Evolutionary conservation across 2,797 vertebrate genomes (phyloP).

Genomic region (Crenuchus spilurus): DNA sequence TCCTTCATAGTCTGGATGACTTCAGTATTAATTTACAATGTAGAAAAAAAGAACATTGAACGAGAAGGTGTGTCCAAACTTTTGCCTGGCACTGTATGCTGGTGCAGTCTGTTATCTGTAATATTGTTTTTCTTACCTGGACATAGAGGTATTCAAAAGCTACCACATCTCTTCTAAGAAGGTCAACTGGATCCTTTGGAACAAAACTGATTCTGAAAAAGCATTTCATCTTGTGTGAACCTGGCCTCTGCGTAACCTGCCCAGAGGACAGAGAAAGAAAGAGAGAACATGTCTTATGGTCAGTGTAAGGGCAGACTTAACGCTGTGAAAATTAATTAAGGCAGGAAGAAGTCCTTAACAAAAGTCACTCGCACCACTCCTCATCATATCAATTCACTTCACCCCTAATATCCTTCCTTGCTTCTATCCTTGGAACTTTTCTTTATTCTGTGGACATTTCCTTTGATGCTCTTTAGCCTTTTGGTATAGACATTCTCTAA

Average conservation of each 20-base stretch:
- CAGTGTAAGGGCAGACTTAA: neutral
- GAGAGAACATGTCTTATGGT: neutral
- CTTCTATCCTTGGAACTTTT: neutral
- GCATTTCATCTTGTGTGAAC: constrained; percentile 98
- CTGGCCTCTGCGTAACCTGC: constrained; percentile 97
- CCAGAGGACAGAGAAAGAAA: constrained; percentile 11
- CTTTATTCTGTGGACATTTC: neutral
- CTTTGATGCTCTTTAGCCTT: neutral
- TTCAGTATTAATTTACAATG: too few relatives aligned
- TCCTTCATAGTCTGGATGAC: too few relatives aligned
- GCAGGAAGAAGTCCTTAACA: neutral
- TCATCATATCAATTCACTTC: neutral
- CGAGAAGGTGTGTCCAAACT: too few relatives aligned
- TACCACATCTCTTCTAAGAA: constrained; percentile 92
- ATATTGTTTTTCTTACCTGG: constrained; percentile 79
- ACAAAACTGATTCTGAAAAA: constrained; percentile 98
- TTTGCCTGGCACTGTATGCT: too few relatives aligned
- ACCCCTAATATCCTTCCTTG: neutral
- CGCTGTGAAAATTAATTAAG: neutral
- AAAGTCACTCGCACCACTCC: neutral
- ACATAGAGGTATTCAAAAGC: constrained; percentile 99
- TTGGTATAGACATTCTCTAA: neutral
- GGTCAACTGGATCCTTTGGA: constrained; percentile 96
- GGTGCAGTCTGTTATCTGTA: neutral
- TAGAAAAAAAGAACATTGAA: too few relatives aligned